Percentiles rank a stretch among this genome's conserved stretches.
Conservation (phyloP, 2,797 vertebrate species). For the Acrocephalus scirpaceus region DNA sequence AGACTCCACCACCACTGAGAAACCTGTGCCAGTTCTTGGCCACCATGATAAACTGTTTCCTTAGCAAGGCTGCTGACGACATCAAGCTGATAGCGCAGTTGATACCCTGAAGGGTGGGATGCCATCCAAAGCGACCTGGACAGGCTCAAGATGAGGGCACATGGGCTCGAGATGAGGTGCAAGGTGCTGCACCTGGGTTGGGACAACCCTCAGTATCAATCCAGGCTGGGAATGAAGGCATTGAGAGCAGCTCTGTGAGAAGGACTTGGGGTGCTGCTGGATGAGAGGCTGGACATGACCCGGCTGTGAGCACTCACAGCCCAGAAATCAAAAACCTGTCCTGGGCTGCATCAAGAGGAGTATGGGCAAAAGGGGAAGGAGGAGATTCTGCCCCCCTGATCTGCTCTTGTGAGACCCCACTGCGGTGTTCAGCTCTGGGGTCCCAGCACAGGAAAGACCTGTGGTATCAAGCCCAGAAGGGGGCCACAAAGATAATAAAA, state of each 20-base stretch:
- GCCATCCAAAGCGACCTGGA: neutral
- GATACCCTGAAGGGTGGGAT: neutral
- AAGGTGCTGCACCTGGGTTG: neutral
- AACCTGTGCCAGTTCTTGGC: neutral
- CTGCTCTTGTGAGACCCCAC: neutral
- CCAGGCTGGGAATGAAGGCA: neutral
- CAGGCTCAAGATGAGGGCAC: neutral
- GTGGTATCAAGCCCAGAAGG: neutral
- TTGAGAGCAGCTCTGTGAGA: neutral
- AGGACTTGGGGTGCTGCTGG: neutral
- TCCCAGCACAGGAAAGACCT: neutral
- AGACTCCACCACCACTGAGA: neutral
- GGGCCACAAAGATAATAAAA: neutral
- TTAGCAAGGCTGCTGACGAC: neutral
- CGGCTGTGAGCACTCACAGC: neutral
- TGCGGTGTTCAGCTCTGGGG: neutral
- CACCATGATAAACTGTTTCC: neutral
- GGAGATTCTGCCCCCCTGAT: neutral
- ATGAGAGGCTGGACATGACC: neutral
- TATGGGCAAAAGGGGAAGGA: fast-evolving
- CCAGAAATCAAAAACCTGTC: fast-evolving
- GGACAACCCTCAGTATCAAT: fast-evolving
- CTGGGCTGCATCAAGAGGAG: neutral
- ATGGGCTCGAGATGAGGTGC: fast-evolving
- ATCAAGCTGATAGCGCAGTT: neutral